Conservation (phyloP, 2,888 invertebrate species). For the Drosophila monieri region DNA sequence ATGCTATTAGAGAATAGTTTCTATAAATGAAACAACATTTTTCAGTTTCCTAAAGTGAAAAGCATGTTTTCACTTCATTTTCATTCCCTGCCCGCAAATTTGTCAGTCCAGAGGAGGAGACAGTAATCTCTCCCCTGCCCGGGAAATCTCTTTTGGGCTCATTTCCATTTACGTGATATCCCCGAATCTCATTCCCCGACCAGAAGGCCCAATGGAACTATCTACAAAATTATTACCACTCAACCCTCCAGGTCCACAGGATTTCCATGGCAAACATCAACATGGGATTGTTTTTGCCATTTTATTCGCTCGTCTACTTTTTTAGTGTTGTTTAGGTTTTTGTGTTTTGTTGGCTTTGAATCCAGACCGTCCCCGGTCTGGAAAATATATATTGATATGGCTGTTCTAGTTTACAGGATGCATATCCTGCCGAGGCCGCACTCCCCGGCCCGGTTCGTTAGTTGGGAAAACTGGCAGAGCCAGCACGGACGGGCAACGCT, state of each 20-base stretch:
- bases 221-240: constrained; percentile 49
- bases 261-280: constrained; percentile 68
- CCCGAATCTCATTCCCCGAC: constrained; percentile 21
- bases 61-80: constrained; percentile 7
- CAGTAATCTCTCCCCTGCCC: constrained; percentile 19
- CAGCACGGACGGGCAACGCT: constrained; percentile 22
- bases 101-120: not conserved
- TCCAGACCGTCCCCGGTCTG: constrained; percentile 13
- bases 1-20: not conserved
- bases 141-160: constrained; percentile 46
- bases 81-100: not conserved
- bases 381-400: constrained; percentile 40
- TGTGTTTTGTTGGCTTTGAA: not conserved
- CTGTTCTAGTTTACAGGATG: constrained; percentile 57
- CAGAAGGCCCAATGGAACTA: constrained; percentile 30
- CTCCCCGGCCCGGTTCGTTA: constrained; percentile 4
- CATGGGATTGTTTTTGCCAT: constrained; percentile 51
- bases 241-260: constrained; percentile 26
- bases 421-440: constrained; percentile 22
- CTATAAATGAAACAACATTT: not conserved
- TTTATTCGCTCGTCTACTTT: constrained; percentile 19
- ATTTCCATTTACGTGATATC: constrained; percentile 56
- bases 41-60: not conserved
- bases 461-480: constrained; percentile 28
- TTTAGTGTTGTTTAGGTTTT: constrained; percentile 5